Evolutionary conservation across 2,113 vertebrate species (phyloP).

Genomic region (Hydrochoerus hydrochaeris): DNA sequence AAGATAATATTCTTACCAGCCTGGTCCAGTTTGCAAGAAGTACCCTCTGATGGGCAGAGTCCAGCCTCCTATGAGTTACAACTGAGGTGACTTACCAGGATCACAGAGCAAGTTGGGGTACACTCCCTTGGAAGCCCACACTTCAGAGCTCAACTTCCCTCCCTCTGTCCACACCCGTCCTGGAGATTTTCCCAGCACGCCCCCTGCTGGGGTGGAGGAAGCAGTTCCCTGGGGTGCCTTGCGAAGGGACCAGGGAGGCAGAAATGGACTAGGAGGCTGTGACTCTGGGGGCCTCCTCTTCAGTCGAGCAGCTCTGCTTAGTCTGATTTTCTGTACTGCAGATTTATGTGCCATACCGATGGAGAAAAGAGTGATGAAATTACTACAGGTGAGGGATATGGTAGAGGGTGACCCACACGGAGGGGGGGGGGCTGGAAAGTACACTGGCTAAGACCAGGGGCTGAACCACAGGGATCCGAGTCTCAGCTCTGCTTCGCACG

Average conservation of each 20-base stretch:
- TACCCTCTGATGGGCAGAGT: not conserved
- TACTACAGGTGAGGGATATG: not conserved
- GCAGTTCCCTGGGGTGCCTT: not conserved
- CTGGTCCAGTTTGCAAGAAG: not conserved
- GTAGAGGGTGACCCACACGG: not conserved
- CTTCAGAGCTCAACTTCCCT: not conserved
- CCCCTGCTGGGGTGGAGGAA: not conserved
- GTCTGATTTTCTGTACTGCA: not conserved
- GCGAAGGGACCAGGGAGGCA: not conserved
- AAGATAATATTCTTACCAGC: not conserved
- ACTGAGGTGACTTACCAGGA: not conserved
- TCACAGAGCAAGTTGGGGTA: not conserved
- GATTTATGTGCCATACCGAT: not conserved
- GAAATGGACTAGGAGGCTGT: not conserved
- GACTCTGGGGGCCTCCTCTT: not conserved
- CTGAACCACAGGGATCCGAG: not conserved
- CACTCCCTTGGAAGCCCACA: not conserved
- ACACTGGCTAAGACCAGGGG: not conserved
- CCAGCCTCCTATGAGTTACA: not conserved
- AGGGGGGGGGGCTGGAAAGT: not conserved
- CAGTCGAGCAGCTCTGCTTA: not conserved
- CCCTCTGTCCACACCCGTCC: too few relatives aligned
- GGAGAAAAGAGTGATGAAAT: not conserved
- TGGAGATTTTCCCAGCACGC: not conserved
- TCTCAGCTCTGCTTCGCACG: not conserved